phyloP scores from a whole-genome alignment of 2,797 vertebrate species.

The Amblyraja radiata region DNA sequence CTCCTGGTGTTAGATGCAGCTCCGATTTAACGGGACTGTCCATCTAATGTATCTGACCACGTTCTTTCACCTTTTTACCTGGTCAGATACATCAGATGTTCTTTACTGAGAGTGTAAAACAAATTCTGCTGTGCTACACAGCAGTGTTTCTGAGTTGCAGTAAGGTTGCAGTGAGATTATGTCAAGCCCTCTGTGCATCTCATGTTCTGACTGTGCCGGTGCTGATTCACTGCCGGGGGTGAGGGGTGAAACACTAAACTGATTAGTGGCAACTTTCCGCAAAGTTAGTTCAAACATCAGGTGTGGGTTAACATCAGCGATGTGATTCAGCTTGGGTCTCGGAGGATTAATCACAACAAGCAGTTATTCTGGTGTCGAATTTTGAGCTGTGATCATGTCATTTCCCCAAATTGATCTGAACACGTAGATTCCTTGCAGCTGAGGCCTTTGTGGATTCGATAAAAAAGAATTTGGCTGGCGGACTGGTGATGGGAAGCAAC shows the following conservation, averaged over 20 bases:
- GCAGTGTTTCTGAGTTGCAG: background rate
- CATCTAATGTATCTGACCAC: background rate
- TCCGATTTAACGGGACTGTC: background rate
- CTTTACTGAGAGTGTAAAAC: background rate
- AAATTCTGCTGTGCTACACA: background rate
- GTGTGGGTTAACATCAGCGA: background rate
- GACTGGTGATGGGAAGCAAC: background rate
- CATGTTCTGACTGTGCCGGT: background rate
- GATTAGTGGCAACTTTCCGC: background rate
- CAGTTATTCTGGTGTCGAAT: background rate
- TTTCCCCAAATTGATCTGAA: background rate
- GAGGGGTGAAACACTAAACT: background rate
- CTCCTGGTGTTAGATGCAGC: background rate
- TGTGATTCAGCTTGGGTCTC: background rate
- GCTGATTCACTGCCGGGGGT: background rate
- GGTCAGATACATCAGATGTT: too few species aligned
- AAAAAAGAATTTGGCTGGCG: background rate
- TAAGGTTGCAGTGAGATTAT: background rate
- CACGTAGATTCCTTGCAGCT: background rate
- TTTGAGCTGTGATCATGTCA: background rate
- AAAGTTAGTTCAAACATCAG: background rate
- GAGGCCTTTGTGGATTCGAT: background rate
- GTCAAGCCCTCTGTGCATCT: background rate
- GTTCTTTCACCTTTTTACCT: background rate
- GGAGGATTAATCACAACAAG: background rate